phyloP scores from a whole-genome alignment of 2,888 invertebrate species.

The Leptothorax acervorum region DNA sequence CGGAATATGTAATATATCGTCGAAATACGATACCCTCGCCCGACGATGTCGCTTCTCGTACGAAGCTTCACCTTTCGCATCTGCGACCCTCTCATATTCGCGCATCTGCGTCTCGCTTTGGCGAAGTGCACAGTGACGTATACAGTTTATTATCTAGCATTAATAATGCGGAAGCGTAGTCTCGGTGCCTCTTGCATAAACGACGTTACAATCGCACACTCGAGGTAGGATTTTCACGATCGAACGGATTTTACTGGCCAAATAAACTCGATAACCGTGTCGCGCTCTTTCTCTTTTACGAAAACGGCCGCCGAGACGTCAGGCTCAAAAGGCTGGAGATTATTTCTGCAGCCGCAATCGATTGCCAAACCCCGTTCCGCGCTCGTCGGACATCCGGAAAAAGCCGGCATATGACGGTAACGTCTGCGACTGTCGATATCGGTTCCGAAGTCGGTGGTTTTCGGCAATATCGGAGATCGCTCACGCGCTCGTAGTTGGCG shows the following conservation, averaged over 20 bases:
- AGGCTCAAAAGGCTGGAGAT: conserved; percentile 52
- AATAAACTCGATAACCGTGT: conserved; percentile 49
- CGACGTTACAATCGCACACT: neutral
- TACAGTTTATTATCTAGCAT: conserved; percentile 58
- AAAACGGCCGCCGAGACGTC: conserved; percentile 41
- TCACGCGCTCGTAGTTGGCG: conserved; percentile 30
- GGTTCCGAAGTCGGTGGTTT: conserved; percentile 68
- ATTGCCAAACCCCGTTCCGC: conserved; percentile 50
- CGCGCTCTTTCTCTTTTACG: conserved; percentile 26
- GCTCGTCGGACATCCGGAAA: conserved; percentile 60
- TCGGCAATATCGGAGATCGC: conserved; percentile 67
- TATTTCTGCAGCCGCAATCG: conserved; percentile 66
- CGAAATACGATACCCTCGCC: conserved; percentile 63
- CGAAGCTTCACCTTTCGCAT: conserved; percentile 58
- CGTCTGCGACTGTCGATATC: conserved; percentile 68
- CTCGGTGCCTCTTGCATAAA: conserved; percentile 25
- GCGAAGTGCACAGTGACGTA: conserved; percentile 54
- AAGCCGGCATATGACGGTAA: conserved; percentile 64
- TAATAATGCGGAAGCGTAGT: conserved; percentile 9
- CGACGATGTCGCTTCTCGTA: conserved; percentile 73
- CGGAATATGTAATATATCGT: conserved; percentile 78
- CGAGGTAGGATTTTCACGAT: neutral
- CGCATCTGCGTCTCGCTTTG: conserved; percentile 61
- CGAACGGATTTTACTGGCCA: conserved; percentile 22
- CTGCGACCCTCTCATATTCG: conserved; percentile 58